Base-by-base conservation (phyloP, 2,888 invertebrate species). In the Patella depressa region DNA sequence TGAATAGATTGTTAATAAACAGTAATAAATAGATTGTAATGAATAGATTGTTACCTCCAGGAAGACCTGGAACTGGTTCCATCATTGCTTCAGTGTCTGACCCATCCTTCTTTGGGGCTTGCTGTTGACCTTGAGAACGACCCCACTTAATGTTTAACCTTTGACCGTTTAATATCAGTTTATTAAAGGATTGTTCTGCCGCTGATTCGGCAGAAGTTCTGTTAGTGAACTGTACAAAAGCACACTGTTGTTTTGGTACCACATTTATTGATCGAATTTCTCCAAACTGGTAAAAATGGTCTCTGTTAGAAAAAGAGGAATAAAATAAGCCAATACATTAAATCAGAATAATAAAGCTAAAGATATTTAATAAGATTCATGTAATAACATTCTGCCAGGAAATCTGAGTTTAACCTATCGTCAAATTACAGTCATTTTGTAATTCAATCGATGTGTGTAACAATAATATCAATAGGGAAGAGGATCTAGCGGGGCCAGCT, bases 131-230 rank as follows among this genome's bases (percentile, higher is more conserved):
- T 92, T 98, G 98, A 0, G 98, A 97, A 87, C 97, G 95, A 0
- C 99, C 99, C 99, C 99, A 99, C 90, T 99, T 98, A 82, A 99
- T 98, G n/a, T 97, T 97, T 2, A 99, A 93, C 73, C 98, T 94
- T 82, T 97, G 82, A 0, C 91, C 91, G 79, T 96, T 96, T 54
- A 95, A 91, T 79, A 95, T 95, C 54, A 99, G 93, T 88, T 98
- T 97, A 91, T 99, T 98, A 91, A 99, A 99, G 0, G 98, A 97
- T 74, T 88, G 89, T 79, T 91, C 91, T 34, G 90, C 87, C 0
- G 99, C 99, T 83, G 95, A 93, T 92, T 99, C 99, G 0, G 99
- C 97, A 0, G 98, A 95, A 73, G 94, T 93, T 77, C 99, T 93
- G 9, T 95, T 95, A 0, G 98, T 98, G 91, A 97, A 99, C 90